Evolutionary conservation across 2,113 vertebrate genomes (phyloP), one percentile per base, ranked within the genome.

Genomic region (Phalacrocorax pelagicus): DNA sequence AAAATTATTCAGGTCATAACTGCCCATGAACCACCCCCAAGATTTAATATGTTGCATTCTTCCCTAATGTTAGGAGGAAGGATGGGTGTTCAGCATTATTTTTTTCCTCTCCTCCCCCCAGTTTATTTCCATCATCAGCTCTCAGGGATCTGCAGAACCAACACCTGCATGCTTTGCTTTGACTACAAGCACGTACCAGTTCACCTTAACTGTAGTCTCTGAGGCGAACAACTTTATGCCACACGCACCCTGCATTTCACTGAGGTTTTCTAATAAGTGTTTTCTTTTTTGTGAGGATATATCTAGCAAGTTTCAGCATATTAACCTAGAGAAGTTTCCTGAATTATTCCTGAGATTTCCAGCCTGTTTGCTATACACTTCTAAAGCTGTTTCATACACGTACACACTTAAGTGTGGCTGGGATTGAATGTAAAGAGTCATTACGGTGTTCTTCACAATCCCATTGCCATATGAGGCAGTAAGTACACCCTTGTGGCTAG

Each of bases 401-500:
- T 58, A 72, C 61, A 20, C 54, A 36, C 92, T 92, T 58, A 80
- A 92, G 91, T 54, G 70, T 1, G 1, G 17, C 86, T 82, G 82
- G 49, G 74, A 95, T 77, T 90, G 77, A 94, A 94, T 66, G 72
- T 46, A 91, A 83, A 93, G 90, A 86, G 94, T 73, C 88, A 86
- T 95, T 95, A 84, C 1, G 3, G 61, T 44, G 75, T 81, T 94
- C 88, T 96, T 86, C 88, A 91, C 61, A 57, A 72, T 82, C 83
- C 81, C 58, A 55, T 27, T 72, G 92, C 89, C 51, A 46, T 58
- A 55, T 19, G 51, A 80, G 78, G 84, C 78, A 86, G 55, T 91
- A 94, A 96, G 89, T 80, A 90, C 84, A 94, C 89, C 74, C 91
- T 96, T 67, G 84, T 92, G 92, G 54, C 71, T 91, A 82, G 62